phyloP scores from a whole-genome alignment of 1,140 invertebrate genomes.

The Belonocnema kinseyi region DNA sequence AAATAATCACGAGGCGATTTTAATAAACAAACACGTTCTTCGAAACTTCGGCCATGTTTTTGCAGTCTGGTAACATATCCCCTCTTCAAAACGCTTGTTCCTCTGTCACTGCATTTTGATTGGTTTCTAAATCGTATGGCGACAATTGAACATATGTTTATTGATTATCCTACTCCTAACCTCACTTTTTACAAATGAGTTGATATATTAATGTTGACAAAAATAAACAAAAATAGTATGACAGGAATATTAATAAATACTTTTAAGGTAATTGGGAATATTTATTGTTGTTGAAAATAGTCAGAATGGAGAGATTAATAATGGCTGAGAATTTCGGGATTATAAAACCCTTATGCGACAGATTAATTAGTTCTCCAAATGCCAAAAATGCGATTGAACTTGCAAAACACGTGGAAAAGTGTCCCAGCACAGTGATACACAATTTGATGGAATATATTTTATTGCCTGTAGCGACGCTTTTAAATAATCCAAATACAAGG shows the following conservation, averaged over 20 bases:
- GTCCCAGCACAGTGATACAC: constrained; percentile 70
- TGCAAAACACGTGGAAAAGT: constrained; percentile 54
- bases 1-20: background rate
- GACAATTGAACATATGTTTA: background rate
- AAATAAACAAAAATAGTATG: background rate
- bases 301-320: background rate
- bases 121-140: background rate
- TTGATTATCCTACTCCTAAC: background rate
- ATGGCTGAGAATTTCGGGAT: background rate
- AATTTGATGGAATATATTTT: constrained; percentile 75
- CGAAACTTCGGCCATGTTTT: background rate
- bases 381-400: constrained; percentile 64
- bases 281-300: background rate
- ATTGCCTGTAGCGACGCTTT: constrained; percentile 74
- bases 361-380: constrained; percentile 71
- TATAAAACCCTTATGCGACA: constrained; percentile 76
- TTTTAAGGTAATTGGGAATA: background rate
- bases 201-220: background rate
- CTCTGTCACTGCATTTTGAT: background rate
- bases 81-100: background rate
- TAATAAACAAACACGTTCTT: constrained; percentile 2
- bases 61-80: background rate
- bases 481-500: constrained; percentile 71
- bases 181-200: background rate
- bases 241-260: background rate